These are phyloP conservation scores for Halotydeus destructor DNA, from an alignment of 1,140 invertebrate species.

Conservation along the genomic window DNA sequence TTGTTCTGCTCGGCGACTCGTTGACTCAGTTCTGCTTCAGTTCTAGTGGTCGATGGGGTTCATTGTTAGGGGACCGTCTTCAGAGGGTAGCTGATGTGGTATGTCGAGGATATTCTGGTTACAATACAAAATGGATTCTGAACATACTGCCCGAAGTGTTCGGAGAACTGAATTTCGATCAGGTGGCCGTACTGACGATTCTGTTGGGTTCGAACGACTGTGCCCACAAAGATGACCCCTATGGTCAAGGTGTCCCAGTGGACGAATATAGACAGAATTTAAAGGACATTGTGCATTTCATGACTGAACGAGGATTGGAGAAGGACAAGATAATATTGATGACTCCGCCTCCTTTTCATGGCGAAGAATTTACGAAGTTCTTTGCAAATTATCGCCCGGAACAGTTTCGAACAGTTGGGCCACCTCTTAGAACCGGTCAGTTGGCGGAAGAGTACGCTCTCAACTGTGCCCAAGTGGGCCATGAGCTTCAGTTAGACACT, in stretches of 20 bases:
- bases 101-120: conserved; percentile 26
- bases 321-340: conserved; percentile 24
- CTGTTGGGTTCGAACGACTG: conserved; percentile 27
- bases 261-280: conserved; percentile 23
- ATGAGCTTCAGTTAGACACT: conserved; percentile 14
- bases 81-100: too few species aligned
- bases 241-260: conserved; percentile 24
- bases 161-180: conserved; percentile 17
- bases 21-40: conserved; percentile 10
- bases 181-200: conserved; percentile 22
- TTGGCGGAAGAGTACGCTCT: conserved; percentile 18
- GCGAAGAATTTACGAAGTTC: conserved; percentile 19
- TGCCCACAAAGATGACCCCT: conserved; percentile 16
- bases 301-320: conserved; percentile 21
- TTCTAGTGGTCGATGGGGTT: conserved; percentile 12
- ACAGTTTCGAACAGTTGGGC: background rate
- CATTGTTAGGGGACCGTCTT: conserved; percentile 14
- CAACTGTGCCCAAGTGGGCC: conserved; percentile 16
- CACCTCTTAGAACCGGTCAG: conserved; percentile 6
- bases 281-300: conserved; percentile 21
- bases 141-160: conserved; percentile 23
- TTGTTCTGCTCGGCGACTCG: conserved; percentile 17
- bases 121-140: conserved; percentile 23
- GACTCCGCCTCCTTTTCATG: conserved; percentile 22
- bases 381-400: conserved; percentile 15